Conservation (phyloP, 2,797 vertebrate genomes). For the Alauda arvensis region DNA sequence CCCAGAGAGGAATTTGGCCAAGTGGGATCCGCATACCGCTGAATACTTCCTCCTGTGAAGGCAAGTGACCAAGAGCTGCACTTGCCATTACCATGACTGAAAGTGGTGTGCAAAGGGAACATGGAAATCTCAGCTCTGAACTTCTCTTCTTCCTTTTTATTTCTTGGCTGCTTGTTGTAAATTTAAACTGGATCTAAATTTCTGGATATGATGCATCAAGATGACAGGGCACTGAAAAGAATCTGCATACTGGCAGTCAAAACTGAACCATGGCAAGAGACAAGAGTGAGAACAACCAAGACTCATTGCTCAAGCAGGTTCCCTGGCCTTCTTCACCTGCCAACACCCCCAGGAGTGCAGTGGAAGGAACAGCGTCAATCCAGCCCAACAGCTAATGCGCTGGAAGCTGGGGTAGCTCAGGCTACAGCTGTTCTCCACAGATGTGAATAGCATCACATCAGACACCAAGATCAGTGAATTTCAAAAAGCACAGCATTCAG, state of each 20-base stretch:
- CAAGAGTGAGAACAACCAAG: background rate
- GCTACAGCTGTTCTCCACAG: background rate
- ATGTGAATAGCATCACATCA: background rate
- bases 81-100: background rate
- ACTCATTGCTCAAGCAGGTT: background rate
- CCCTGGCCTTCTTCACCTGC: background rate
- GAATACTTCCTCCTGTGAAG: background rate
- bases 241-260: background rate
- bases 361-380: background rate
- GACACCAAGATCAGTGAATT: background rate
- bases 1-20: conserved; percentile 5
- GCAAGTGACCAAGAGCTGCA: conserved; percentile 2
- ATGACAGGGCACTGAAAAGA: background rate
- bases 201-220: background rate
- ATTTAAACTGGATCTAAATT: background rate
- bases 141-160: background rate
- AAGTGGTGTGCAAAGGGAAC: background rate
- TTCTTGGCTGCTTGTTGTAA: background rate
- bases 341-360: background rate
- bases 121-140: background rate
- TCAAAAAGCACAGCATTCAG: background rate
- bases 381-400: background rate
- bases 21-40: background rate
- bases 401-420: background rate
- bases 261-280: background rate